Evolutionary conservation across 92 coral and sea anemone species (phyloP).

Genomic region (Heliopora coerulea): DNA sequence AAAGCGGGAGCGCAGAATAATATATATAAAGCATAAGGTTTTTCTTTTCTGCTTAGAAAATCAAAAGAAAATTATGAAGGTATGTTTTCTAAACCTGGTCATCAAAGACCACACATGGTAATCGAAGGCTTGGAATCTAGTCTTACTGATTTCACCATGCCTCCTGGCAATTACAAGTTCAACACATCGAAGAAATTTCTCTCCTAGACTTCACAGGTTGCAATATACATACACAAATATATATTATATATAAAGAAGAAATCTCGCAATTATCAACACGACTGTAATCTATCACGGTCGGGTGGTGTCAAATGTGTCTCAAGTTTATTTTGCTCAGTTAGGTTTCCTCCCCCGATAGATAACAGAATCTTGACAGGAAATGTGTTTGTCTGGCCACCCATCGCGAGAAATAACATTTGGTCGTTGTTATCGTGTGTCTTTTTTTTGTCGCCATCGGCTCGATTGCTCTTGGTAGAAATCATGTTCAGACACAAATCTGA

Average conservation of each 20-base stretch:
- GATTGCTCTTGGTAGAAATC: not conserved
- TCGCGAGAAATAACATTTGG: constrained; percentile 44
- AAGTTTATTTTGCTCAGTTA: constrained; percentile 38
- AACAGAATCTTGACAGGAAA: constrained; percentile 42
- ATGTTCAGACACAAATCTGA: constrained; percentile 18
- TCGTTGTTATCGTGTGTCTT: constrained; percentile 26
- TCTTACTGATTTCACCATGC: not conserved
- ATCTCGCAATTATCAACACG: not conserved
- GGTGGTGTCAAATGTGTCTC: constrained; percentile 24
- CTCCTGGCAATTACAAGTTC: not conserved
- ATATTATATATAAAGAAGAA: no score
- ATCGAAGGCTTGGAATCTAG: not conserved
- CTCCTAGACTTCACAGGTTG: no score
- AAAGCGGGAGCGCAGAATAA: not conserved
- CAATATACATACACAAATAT: no score
- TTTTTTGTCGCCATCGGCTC: not conserved
- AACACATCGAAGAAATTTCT: not conserved
- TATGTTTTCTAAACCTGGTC: not conserved
- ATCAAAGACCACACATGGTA: not conserved
- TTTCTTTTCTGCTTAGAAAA: not conserved
- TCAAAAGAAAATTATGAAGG: not conserved
- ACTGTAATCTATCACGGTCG: constrained; percentile 11
- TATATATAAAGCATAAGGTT: not conserved
- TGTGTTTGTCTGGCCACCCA: constrained; percentile 36
- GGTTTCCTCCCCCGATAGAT: constrained; percentile 37